phyloP scores from a whole-genome alignment of 1,140 invertebrate genomes.

The Diachasma alloeum region DNA sequence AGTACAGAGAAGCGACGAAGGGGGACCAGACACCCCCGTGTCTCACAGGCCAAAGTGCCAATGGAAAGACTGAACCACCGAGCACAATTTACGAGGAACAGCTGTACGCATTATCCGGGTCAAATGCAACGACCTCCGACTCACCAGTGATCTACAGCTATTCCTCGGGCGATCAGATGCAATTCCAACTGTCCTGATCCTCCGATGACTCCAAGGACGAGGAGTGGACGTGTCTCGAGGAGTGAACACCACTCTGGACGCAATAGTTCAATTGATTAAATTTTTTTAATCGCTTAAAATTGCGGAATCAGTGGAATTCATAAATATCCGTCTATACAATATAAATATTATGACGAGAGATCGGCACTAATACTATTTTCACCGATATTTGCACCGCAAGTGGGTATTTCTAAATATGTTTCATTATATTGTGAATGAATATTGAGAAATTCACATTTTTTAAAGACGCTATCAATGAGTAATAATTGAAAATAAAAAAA shows the following conservation, averaged over 20 bases:
- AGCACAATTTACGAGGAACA: slow-evolving; percentile 59
- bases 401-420: too few relatives aligned
- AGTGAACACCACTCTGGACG: background rate
- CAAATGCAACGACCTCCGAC: slow-evolving; percentile 57
- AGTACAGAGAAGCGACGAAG: slow-evolving; percentile 87
- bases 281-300: too few relatives aligned
- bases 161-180: slow-evolving; percentile 60
- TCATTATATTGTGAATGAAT: too few relatives aligned
- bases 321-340: too few relatives aligned
- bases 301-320: too few relatives aligned
- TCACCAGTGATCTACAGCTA: slow-evolving; percentile 64
- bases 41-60: slow-evolving; percentile 38
- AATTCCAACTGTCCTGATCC: slow-evolving; percentile 60
- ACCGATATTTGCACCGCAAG: too few relatives aligned
- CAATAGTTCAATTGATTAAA: background rate
- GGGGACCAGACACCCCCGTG: slow-evolving; percentile 56
- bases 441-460: too few relatives aligned
- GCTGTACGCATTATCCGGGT: slow-evolving; percentile 57
- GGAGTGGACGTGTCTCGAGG: slow-evolving; percentile 8
- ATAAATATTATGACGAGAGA: too few relatives aligned
- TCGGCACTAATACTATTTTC: too few relatives aligned
- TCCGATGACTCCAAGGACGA: slow-evolving; percentile 11
- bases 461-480: too few relatives aligned
- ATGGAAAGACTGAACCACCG: slow-evolving; percentile 53
- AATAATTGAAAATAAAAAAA: too few relatives aligned